Conservation (phyloP, 2,113 vertebrate genomes). For the Propithecus coquereli region DNA sequence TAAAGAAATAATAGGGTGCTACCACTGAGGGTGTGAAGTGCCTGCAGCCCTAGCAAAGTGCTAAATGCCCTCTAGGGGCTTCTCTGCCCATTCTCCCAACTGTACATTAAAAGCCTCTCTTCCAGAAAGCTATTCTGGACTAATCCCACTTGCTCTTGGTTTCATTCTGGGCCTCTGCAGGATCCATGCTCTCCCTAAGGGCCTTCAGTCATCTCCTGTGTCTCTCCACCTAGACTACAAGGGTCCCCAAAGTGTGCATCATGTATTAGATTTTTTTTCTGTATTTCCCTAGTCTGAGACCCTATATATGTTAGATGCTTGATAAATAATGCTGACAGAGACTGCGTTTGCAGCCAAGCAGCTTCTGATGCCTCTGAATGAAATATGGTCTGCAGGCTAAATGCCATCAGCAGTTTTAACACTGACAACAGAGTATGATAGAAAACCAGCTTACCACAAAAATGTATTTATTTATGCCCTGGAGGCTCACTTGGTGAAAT, state of each 20-base stretch:
- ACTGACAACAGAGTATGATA: background rate
- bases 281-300: background rate
- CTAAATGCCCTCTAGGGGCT: background rate
- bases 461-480: background rate
- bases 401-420: background rate
- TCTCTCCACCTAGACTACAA: background rate
- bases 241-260: background rate
- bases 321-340: background rate
- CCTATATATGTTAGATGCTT: background rate
- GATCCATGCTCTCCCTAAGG: background rate
- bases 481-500: conserved; percentile 21
- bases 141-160: background rate
- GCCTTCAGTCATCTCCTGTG: background rate
- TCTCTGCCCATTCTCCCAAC: background rate
- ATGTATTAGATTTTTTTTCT: background rate
- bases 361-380: background rate
- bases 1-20: background rate
- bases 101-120: background rate
- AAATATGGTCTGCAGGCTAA: background rate
- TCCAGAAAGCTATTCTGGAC: background rate
- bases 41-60: background rate
- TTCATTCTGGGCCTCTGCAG: background rate
- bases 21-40: background rate
- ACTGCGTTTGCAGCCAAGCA: background rate
- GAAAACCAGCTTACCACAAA: conserved; percentile 4